Evolutionary conservation across 92 coral and sea anemone genomes (phyloP).

Genomic region (Palythoa caribaeorum): DNA sequence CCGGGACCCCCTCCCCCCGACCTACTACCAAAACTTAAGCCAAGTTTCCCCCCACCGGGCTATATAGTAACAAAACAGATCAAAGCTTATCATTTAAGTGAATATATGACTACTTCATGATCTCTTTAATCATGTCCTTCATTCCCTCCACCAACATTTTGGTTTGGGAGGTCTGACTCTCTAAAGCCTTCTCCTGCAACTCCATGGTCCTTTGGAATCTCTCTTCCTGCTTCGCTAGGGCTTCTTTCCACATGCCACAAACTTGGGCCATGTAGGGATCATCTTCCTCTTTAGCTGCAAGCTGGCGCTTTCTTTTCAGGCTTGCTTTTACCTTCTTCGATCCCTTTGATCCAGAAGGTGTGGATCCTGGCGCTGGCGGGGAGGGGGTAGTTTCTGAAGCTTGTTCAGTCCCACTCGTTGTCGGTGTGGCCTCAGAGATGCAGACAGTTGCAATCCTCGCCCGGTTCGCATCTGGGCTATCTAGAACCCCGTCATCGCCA

Average conservation of each 20-base stretch:
- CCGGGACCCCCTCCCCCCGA: conserved; percentile 16
- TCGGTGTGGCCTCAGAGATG: conserved; percentile 44
- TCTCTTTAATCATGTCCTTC: conserved; percentile 49
- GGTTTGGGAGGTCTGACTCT: conserved; percentile 46
- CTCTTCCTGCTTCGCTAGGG: conserved; percentile 52
- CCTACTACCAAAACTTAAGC: not conserved
- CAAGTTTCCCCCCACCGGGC: conserved; percentile 20
- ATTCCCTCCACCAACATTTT: conserved; percentile 41
- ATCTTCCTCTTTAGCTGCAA: conserved; percentile 32
- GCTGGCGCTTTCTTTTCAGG: conserved; percentile 42
- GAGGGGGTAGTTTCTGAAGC: conserved; percentile 40
- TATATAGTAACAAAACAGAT: conserved; percentile 27
- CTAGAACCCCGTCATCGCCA: conserved; percentile 3
- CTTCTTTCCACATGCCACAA: conserved; percentile 45
- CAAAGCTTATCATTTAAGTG: conserved; percentile 21
- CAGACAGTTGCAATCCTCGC: conserved; percentile 37
- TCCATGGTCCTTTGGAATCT: conserved; percentile 49
- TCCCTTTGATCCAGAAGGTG: conserved; percentile 47
- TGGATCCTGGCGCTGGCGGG: conserved; percentile 43
- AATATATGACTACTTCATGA: conserved; percentile 34
- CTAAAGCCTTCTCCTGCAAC: conserved; percentile 46
- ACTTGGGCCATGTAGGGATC: conserved; percentile 45
- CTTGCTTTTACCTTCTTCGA: conserved; percentile 38
- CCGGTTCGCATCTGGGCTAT: conserved; percentile 38
- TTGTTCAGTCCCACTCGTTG: conserved; percentile 39